Evolutionary conservation across 1,140 invertebrate genomes (phyloP).

Genomic region (Thaumatotibia leucotreta): DNA sequence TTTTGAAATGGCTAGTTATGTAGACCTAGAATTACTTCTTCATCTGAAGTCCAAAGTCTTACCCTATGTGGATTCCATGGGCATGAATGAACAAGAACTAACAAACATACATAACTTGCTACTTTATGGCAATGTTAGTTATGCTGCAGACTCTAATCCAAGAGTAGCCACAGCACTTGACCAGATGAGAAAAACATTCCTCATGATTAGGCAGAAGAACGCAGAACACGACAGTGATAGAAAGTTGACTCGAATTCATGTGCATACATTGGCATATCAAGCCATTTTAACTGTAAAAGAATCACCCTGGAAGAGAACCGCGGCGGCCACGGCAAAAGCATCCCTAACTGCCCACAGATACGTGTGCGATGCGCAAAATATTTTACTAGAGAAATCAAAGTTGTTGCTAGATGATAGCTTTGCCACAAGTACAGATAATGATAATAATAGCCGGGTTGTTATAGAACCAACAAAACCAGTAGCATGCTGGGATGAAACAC

Average conservation of each 20-base stretch:
- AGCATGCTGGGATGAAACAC: slow-evolving; percentile 88
- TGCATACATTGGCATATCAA: slow-evolving; percentile 93
- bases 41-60: slow-evolving; percentile 83
- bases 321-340: slow-evolving; percentile 89
- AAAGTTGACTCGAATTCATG: slow-evolving; percentile 86
- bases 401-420: slow-evolving; percentile 92
- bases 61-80: slow-evolving; percentile 89
- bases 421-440: slow-evolving; percentile 80
- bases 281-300: slow-evolving; percentile 85
- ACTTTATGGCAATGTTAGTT: slow-evolving; percentile 83
- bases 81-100: slow-evolving; percentile 94
- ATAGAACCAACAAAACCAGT: slow-evolving; percentile 85
- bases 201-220: slow-evolving; percentile 71
- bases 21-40: slow-evolving; percentile 82
- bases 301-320: slow-evolving; percentile 86
- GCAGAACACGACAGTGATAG: slow-evolving; percentile 72
- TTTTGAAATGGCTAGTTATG: slow-evolving; percentile 93
- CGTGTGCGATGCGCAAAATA: slow-evolving; percentile 86
- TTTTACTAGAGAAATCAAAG: slow-evolving; percentile 83
- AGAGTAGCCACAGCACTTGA: slow-evolving; percentile 88
- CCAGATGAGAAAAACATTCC: slow-evolving; percentile 88
- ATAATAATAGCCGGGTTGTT: slow-evolving; percentile 78
- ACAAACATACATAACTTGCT: slow-evolving; percentile 86
- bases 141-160: slow-evolving; percentile 88
- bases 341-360: slow-evolving; percentile 90